These are phyloP conservation scores for Leptinotarsa rubiginosa DNA, from an alignment of 2,888 invertebrate species.

Conservation along the genomic window DNA sequence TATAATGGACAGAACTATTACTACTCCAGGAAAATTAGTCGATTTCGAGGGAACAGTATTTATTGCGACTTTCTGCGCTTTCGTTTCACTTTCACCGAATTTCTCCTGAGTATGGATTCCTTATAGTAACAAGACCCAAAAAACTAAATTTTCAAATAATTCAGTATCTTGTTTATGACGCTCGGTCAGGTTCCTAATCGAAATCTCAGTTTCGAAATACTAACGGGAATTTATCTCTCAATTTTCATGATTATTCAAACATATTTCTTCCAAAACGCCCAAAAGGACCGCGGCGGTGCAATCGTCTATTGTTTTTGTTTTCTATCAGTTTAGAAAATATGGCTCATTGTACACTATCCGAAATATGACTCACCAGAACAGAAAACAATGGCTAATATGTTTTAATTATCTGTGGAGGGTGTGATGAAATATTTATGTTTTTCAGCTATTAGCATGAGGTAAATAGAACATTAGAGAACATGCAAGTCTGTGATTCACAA, in stretches of 20 bases:
- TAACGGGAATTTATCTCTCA: not conserved
- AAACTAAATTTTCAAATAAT: too few relatives aligned
- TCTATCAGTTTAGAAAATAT: not conserved
- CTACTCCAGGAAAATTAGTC: too few relatives aligned
- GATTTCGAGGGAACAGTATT: too few relatives aligned
- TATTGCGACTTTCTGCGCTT: too few relatives aligned
- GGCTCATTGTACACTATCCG: not conserved
- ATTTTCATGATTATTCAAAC: not conserved
- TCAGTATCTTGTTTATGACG: too few relatives aligned
- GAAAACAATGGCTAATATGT: not conserved
- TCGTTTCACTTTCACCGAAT: too few relatives aligned
- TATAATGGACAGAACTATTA: not conserved
- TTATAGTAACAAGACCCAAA: too few relatives aligned
- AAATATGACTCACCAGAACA: not conserved
- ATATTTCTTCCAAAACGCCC: not conserved
- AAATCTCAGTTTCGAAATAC: not conserved
- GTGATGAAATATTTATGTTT: not conserved
- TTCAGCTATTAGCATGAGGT: not conserved
- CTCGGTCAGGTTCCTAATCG: not conserved
- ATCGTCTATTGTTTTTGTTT: not conserved
- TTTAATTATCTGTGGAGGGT: not conserved
- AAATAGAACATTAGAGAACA: too few relatives aligned
- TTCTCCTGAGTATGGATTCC: too few relatives aligned
- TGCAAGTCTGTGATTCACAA: too few relatives aligned
- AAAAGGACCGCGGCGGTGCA: not conserved